Percentiles rank a stretch among this genome's conserved stretches.
Conservation (phyloP, 2,113 vertebrate genomes). For the Cyprinodon variegatus region DNA sequence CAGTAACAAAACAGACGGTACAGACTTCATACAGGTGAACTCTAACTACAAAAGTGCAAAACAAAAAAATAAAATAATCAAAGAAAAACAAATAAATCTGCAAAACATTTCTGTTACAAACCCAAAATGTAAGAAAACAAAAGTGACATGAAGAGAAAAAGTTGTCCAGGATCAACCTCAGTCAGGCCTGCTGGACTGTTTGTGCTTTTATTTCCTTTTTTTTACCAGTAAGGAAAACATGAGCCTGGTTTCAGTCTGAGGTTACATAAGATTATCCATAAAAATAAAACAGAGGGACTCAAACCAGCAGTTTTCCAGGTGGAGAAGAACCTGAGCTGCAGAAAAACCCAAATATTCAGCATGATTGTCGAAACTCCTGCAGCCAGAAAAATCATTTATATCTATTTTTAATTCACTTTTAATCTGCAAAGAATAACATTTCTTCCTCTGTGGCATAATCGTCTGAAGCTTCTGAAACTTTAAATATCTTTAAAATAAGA, state of each 20-base stretch:
- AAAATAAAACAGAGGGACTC: not conserved
- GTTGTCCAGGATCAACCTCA: not conserved
- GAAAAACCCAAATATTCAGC: not conserved
- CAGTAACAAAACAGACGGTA: constrained; percentile 50
- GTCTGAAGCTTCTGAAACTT: not conserved
- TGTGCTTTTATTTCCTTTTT: constrained; percentile 19
- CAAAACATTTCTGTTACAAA: constrained; percentile 38
- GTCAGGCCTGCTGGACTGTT: constrained; percentile 3
- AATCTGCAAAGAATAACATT: not conserved
- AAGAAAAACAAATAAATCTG: constrained; percentile 27
- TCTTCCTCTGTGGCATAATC: not conserved
- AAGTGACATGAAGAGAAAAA: constrained; percentile 21
- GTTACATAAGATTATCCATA: too few species aligned
- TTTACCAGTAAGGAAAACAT: not conserved
- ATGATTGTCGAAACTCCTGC: not conserved
- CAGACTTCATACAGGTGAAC: constrained; percentile 62
- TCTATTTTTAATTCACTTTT: too few species aligned
- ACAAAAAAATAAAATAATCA: constrained; percentile 6
- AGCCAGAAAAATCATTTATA: too few species aligned
- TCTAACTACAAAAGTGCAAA: constrained; percentile 74
- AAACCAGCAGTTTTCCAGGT: not conserved
- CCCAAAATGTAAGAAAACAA: constrained; percentile 9
- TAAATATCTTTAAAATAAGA: not conserved
- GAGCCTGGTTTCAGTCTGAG: too few species aligned
- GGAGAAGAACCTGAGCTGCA: not conserved